Conservation (phyloP, 2,888 invertebrate species). For the Panzeria rudis region DNA sequence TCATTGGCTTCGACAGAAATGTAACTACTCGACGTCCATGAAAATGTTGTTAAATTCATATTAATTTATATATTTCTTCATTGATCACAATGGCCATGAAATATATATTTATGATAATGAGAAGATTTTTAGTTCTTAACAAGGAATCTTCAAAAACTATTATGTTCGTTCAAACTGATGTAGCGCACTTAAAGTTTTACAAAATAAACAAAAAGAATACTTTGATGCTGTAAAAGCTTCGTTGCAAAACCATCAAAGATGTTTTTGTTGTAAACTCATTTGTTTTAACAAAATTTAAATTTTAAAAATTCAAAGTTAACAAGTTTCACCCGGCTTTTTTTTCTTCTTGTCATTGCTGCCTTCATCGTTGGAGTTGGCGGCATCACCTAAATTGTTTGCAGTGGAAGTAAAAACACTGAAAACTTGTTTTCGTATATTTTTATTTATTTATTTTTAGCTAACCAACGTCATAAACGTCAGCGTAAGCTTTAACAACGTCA, state of each 20-base stretch:
- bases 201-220: background rate
- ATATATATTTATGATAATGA: no score
- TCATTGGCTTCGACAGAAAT: no score
- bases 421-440: constrained; percentile 52
- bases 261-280: background rate
- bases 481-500: constrained; percentile 13
- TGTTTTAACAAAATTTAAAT: constrained; percentile 13
- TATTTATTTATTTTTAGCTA: background rate
- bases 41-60: no score
- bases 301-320: constrained; percentile 46
- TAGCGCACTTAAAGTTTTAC: background rate
- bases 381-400: constrained; percentile 50
- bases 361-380: background rate
- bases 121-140: no score
- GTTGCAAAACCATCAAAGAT: background rate
- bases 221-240: background rate
- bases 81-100: no score
- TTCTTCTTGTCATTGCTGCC: constrained; percentile 32
- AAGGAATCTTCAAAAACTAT: no score
- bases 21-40: no score
- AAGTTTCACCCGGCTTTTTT: constrained; percentile 26
- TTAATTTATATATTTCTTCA: no score
- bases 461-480: constrained; percentile 9
- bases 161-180: background rate
- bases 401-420: constrained; percentile 38